Conservation (phyloP, 2,888 invertebrate genomes). For the Mycalesis mineus region DNA sequence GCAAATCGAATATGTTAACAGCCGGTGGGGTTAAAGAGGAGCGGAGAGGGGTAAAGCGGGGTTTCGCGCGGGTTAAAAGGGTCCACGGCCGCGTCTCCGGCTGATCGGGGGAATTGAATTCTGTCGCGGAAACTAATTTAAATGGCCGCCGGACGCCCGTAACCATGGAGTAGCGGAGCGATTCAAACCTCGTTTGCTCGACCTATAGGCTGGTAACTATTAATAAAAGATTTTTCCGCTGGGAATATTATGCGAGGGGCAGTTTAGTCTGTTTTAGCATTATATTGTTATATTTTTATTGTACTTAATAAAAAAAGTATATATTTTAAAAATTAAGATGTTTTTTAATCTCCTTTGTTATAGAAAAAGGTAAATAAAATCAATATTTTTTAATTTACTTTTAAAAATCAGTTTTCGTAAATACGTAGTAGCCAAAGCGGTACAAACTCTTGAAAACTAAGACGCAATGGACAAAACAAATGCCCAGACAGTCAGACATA, state of each 20-base stretch:
- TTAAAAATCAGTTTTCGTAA: no score
- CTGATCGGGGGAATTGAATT: slow-evolving; percentile 47
- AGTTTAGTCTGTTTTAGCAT: no score
- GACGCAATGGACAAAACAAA: no score
- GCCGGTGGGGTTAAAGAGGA: slow-evolving; percentile 17
- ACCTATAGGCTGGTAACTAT: not conserved
- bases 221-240: not conserved
- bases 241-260: not conserved
- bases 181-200: slow-evolving; percentile 11
- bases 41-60: slow-evolving; percentile 6
- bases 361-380: no score
- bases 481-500: no score
- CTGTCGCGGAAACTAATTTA: slow-evolving; percentile 54
- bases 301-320: no score
- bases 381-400: no score
- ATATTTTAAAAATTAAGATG: no score
- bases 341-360: no score
- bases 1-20: slow-evolving; percentile 29
- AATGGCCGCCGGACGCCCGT: slow-evolving; percentile 35
- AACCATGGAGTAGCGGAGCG: slow-evolving; percentile 7
- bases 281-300: no score
- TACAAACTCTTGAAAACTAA: no score
- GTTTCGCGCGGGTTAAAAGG: slow-evolving; percentile 19
- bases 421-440: no score
- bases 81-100: slow-evolving; percentile 30